Percentiles rank a stretch among this genome's conserved stretches.
Evolutionary conservation across 2,113 vertebrate species (phyloP).

Genomic region (Coregonus clupeaformis): DNA sequence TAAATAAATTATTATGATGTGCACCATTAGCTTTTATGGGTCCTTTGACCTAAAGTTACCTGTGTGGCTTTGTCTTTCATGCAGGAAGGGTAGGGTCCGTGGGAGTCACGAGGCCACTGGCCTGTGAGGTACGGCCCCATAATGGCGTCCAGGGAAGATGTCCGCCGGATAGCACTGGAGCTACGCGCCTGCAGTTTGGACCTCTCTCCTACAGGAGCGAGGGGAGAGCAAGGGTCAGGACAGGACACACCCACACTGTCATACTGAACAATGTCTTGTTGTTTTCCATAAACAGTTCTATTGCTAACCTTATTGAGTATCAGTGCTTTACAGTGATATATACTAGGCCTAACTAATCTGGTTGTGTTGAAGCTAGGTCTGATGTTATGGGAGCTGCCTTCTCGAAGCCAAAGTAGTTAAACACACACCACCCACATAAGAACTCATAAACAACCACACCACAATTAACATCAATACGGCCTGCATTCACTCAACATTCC

Average conservation of each 20-base stretch:
- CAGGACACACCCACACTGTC: constrained; percentile 8
- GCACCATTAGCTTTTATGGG: neutral
- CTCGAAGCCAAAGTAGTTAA: constrained; percentile 54
- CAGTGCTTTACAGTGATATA: neutral
- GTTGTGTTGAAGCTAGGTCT: constrained; percentile 43
- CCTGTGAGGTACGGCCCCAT: constrained; percentile 96
- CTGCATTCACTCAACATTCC: constrained; percentile 65
- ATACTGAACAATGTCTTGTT: neutral
- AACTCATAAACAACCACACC: constrained; percentile 59
- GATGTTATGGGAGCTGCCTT: constrained; percentile 56
- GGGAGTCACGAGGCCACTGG: constrained; percentile 94
- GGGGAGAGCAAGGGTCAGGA: constrained; percentile 24
- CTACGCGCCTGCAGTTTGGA: constrained; percentile 84
- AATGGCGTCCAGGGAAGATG: constrained; percentile 92
- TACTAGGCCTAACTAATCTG: constrained; percentile 2
- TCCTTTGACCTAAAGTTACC: constrained; percentile 70
- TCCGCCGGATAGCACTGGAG: constrained; percentile 85
- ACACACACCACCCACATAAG: constrained; percentile 62
- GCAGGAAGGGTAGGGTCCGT: constrained; percentile 87
- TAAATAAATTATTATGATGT: neutral
- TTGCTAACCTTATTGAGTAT: neutral
- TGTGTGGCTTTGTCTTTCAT: constrained; percentile 99
- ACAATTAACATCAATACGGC: constrained; percentile 59
- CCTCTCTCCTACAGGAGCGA: constrained; percentile 80
- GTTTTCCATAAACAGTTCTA: neutral